phyloP scores from a whole-genome alignment of 2,113 vertebrate species.

The Cathartes aura region DNA sequence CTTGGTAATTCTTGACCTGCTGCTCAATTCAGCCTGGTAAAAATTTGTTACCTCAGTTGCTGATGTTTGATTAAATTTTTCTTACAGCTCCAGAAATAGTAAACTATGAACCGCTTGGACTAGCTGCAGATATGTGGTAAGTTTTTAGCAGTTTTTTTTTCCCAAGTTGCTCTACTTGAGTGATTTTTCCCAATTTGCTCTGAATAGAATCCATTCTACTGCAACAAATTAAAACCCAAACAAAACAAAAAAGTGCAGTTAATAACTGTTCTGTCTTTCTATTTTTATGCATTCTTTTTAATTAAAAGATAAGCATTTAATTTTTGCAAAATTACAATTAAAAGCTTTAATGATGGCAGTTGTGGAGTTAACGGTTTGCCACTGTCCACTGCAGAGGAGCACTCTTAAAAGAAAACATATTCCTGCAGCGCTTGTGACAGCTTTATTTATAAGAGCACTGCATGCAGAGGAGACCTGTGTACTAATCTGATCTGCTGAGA shows the following conservation, averaged over 20 bases:
- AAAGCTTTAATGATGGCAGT: not conserved
- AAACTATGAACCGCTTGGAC: constrained; percentile 93
- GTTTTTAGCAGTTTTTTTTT: constrained; percentile 25
- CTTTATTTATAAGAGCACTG: not conserved
- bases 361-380: not conserved
- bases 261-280: not conserved
- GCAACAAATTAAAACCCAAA: not conserved
- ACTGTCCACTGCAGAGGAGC: not conserved
- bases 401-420: not conserved
- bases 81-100: constrained; percentile 98
- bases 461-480: not conserved
- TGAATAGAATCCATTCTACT: not conserved
- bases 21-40: not conserved
- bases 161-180: not conserved
- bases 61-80: constrained; percentile 29
- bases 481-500: not conserved
- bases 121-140: constrained; percentile 98
- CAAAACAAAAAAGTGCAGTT: not conserved
- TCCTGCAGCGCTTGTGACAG: not conserved
- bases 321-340: not conserved
- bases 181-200: not conserved
- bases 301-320: not conserved
- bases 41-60: not conserved
- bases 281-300: not conserved
- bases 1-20: not conserved